Conservation (phyloP, 2,113 vertebrate species). For the Blennius ocellaris region DNA sequence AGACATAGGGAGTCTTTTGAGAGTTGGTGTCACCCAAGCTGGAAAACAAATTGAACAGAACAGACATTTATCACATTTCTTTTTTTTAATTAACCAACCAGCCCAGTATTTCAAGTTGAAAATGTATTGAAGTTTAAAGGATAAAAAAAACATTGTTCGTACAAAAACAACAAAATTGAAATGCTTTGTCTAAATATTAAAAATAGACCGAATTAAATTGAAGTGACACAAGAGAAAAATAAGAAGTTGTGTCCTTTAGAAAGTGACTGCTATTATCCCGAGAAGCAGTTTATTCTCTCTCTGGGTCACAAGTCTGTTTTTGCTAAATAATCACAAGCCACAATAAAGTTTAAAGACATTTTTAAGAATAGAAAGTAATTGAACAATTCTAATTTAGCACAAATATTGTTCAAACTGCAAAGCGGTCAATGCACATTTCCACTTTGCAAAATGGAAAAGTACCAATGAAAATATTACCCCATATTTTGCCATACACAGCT, state of each 20-base stretch:
- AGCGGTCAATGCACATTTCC: too few species aligned
- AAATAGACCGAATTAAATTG: too few species aligned
- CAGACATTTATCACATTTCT: not conserved
- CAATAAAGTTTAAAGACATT: not conserved
- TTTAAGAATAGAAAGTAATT: not conserved
- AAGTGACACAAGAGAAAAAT: too few species aligned
- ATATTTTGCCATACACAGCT: too few species aligned
- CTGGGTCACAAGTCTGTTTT: not conserved
- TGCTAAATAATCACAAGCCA: not conserved
- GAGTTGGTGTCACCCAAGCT: slow-evolving; percentile 41
- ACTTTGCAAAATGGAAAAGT: too few species aligned
- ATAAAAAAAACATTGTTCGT: too few species aligned
- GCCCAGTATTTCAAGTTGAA: not conserved
- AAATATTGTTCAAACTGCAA: too few species aligned
- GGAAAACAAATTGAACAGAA: not conserved
- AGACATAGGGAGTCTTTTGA: slow-evolving; percentile 44
- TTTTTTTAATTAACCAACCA: too few species aligned
- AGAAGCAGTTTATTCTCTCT: not conserved
- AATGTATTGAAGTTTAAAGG: not conserved
- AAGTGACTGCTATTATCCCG: not conserved
- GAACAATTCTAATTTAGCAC: not conserved
- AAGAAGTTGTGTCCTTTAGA: too few species aligned
- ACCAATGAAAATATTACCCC: too few species aligned
- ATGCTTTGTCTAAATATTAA: too few species aligned
- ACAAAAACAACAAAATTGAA: too few species aligned